phyloP scores from a whole-genome alignment of 2,113 vertebrate genomes.

The Siniperca knerii region DNA sequence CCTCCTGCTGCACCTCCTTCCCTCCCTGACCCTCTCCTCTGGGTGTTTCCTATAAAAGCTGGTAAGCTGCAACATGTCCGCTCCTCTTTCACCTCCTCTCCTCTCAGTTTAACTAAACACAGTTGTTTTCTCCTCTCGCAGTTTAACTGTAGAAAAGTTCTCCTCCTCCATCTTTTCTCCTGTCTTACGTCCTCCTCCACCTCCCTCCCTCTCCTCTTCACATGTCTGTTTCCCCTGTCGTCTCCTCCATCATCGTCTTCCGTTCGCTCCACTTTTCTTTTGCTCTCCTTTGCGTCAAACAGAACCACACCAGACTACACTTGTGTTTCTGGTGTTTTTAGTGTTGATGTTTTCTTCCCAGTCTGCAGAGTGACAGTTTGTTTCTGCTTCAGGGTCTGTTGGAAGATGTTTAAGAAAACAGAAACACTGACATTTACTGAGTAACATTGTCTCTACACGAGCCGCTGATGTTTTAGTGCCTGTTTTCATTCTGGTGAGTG shows the following conservation, averaged over 20 bases:
- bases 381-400: background rate
- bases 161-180: too few species aligned
- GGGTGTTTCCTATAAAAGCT: too few species aligned
- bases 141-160: background rate
- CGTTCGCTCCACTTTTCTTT: background rate
- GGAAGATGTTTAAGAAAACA: background rate
- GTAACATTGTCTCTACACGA: background rate
- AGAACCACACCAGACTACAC: background rate
- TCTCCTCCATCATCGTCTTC: background rate
- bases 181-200: background rate
- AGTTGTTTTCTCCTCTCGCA: background rate
- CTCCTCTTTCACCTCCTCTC: background rate
- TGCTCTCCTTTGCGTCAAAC: background rate
- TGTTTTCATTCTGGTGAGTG: background rate
- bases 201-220: background rate
- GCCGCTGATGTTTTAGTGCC: background rate
- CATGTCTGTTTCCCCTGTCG: background rate
- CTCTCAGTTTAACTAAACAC: background rate
- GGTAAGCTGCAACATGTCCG: too few species aligned
- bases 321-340: background rate
- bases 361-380: background rate
- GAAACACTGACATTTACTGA: background rate
- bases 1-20: background rate
- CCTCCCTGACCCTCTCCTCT: background rate
- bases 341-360: background rate